Base-by-base conservation (phyloP, 2,797 vertebrate genomes). In the Columba guinea region DNA sequence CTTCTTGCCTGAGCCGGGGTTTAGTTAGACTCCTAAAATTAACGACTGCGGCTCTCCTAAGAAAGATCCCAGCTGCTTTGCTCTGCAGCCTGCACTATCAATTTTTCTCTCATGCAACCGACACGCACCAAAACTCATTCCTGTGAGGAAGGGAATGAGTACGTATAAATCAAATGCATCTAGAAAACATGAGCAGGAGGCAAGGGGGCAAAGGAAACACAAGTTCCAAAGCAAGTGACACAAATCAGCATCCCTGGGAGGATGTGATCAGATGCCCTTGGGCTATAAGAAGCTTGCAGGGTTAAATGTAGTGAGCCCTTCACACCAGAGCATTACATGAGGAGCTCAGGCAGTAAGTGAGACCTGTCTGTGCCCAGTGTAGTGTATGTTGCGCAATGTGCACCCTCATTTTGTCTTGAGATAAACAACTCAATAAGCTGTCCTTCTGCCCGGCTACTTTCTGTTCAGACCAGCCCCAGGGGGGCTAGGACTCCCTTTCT, bases 21-120 rank as follows among this genome's bases (percentile, higher is more conserved):
- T 95, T 95, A 90, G 93, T 90, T 94, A 89, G 75, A 87, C 75
- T 94, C 90, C 93, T 96, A 90, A 95, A 97, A 96, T 95, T 97
- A 97, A 96, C 64, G 21, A 95, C 93, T 94, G 86, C 69, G 0
- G 86, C 75, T 96, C 70, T 87, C 68, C 80, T 83, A 87, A 84
- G 93, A 97, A 94, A 89, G 88, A 93, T 95, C 90, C 95, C 93
- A 95, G 95, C 88, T 96, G 96, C 94, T 93, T 89, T 85, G 69
- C 87, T 96, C 82, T 71, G 91, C 93, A 95, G 95, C 86, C 75
- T 65, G 88, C 86, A 85, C 81, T 87, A 94, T 93, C 94, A 96
- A 94, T 96, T 95, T 92, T 94, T 91, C 95, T 96, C 74, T 96
- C 93, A 80, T 1, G 0, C 84, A 95, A 63, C 86, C 6, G 10